phyloP scores from a whole-genome alignment of 2,888 invertebrate species.

The Deilephila porcellus region DNA sequence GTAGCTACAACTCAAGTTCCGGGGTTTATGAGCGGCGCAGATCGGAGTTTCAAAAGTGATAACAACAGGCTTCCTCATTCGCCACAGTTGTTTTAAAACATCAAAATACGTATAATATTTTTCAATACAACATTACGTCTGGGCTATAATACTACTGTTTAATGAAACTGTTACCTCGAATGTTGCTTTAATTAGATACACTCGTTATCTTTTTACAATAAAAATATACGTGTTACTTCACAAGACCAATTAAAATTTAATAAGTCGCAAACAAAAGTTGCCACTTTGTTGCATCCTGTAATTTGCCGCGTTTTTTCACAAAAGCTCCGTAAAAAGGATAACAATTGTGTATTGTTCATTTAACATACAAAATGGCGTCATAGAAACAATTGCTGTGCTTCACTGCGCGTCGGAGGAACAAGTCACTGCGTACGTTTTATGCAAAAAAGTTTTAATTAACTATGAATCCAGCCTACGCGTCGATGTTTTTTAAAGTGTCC shows the following conservation, averaged over 20 bases:
- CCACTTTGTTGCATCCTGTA: slow-evolving; percentile 7
- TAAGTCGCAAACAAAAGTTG: neutral
- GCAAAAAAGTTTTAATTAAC: neutral
- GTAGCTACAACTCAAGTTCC: too few species aligned
- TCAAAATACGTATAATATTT: too few species aligned
- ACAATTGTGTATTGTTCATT: slow-evolving; percentile 5
- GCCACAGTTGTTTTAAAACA: too few species aligned
- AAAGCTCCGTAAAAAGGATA: neutral
- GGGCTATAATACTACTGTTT: too few species aligned
- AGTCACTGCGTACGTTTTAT: neutral
- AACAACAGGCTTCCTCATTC: too few species aligned
- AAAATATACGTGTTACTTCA: neutral
- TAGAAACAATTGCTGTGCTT: neutral
- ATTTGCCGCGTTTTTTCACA: neutral
- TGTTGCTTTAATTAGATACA: too few species aligned
- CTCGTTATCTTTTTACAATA: neutral
- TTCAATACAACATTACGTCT: too few species aligned
- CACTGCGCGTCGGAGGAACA: neutral
- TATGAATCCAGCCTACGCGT: too few species aligned
- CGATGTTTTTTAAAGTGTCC: too few species aligned
- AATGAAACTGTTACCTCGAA: too few species aligned
- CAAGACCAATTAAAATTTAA: neutral
- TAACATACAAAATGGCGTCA: neutral
- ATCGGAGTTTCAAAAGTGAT: too few species aligned
- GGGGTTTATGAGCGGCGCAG: too few species aligned